Evolutionary conservation across 2,113 vertebrate genomes (phyloP).

Genomic region (Trematomus loennbergii): DNA sequence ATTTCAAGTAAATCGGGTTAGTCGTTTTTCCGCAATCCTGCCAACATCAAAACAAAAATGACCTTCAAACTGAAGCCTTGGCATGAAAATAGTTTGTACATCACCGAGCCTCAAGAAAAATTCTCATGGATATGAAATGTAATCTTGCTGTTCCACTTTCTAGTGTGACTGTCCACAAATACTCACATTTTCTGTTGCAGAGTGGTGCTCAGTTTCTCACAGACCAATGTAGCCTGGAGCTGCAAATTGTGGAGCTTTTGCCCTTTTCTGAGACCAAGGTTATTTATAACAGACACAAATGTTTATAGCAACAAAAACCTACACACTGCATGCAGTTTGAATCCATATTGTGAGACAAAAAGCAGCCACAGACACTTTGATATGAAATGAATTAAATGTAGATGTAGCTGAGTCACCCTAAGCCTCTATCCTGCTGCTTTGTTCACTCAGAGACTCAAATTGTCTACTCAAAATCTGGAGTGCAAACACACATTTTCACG

Average conservation of each 20-base stretch:
- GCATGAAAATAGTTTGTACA: not conserved
- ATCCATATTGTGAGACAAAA: not conserved
- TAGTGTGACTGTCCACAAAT: not conserved
- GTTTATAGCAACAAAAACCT: not conserved
- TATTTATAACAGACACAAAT: not conserved
- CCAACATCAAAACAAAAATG: not conserved
- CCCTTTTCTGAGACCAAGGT: not conserved
- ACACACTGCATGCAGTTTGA: not conserved
- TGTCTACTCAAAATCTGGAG: constrained; percentile 12
- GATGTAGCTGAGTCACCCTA: constrained; percentile 6
- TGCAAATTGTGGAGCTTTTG: not conserved
- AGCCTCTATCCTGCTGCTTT: constrained; percentile 10
- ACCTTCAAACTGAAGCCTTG: not conserved
- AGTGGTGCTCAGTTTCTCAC: not conserved
- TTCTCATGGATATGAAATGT: not conserved
- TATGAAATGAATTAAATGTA: constrained; percentile 13
- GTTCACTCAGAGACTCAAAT: constrained; percentile 3
- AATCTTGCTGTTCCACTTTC: not conserved
- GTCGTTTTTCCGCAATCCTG: no score
- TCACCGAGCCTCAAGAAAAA: not conserved
- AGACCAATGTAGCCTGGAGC: not conserved
- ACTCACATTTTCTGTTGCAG: not conserved
- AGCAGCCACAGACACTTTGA: not conserved
- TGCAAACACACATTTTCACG: not conserved
- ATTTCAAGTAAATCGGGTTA: no score